Evolutionary conservation across 1,140 invertebrate species (phyloP), one percentile per base, ranked within the genome.

Genomic region (Danaus melanippus): DNA sequence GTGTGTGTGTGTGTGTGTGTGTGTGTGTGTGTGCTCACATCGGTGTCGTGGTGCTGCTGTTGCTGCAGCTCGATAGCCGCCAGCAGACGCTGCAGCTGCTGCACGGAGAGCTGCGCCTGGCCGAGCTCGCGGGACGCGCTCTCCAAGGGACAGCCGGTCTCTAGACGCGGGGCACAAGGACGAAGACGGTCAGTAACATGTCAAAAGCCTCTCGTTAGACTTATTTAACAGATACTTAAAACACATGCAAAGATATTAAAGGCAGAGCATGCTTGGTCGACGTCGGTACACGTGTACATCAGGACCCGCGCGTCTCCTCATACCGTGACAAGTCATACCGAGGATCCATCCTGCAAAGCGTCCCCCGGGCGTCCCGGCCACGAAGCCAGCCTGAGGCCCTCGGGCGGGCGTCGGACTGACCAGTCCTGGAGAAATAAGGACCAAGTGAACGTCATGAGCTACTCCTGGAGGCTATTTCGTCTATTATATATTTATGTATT

Each of bases 61-160:
- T 81, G 77, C 39, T 84, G 78, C 57, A 83, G 44, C 51, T 88
- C 85, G 61, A 87, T 57, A 1, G 83, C 77, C 56, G 91, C 89
- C 40, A 92, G 74, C 10, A 93, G 79, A 40, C 88, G 74, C 57
- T 88, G 84, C 55, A 94, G 71, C 67, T 92, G 90, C 58, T 89
- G 88, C 10, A 94, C 71, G 41, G 91, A 92, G 50, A 92, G 89
- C 71, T 93, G 90, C 9, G 91, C 89, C 41, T 89, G 87, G 7
- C 87, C 88, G 10, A 92, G 74, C 66, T 92, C 91, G 43, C 89
- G 86, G n/a, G 89, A 87, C 10, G 88, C 86, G 32, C 87, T 85
- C 56, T 92, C 90, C 46, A 92, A 68, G 0, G 86, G 82, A 9
- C 84, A 75, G 10, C 87, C 84, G 0, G 89, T 88, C 54, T 91